Evolutionary conservation across 2,797 vertebrate genomes (phyloP).

Genomic region (Leptatherina wallacei): DNA sequence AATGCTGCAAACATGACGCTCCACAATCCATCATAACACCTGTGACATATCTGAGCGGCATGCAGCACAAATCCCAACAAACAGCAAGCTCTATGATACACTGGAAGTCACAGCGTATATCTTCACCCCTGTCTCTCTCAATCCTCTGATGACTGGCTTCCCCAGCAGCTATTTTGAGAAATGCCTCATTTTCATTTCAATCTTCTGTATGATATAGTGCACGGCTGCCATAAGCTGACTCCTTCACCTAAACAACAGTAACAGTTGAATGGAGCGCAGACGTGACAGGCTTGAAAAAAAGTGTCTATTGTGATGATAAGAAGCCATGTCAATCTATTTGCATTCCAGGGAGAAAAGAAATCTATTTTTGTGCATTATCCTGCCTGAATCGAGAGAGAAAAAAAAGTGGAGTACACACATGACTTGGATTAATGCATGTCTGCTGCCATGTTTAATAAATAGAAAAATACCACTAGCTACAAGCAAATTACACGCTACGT

Average conservation of each 20-base stretch:
- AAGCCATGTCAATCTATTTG: slow-evolving; percentile 68
- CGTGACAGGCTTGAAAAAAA: slow-evolving; percentile 31
- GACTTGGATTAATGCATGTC: slow-evolving; percentile 46
- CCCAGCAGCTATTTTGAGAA: slow-evolving; percentile 67
- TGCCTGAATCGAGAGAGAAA: slow-evolving; percentile 27
- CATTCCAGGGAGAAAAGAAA: slow-evolving; percentile 55
- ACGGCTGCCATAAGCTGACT: slow-evolving; percentile 47
- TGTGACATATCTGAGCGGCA: slow-evolving; percentile 60
- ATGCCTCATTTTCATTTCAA: slow-evolving; percentile 75
- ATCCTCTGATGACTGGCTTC: slow-evolving; percentile 23
- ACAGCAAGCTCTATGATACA: slow-evolving; percentile 60
- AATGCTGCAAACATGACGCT: slow-evolving; percentile 24
- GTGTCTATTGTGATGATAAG: slow-evolving; percentile 61
- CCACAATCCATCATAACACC: slow-evolving; percentile 52
- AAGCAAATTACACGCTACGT: slow-evolving; percentile 18
- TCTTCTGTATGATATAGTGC: slow-evolving; percentile 53
- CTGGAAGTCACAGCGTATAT: slow-evolving; percentile 61
- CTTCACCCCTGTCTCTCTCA: slow-evolving; percentile 68
- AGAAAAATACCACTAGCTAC: slow-evolving; percentile 31
- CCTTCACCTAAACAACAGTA: slow-evolving; percentile 60
- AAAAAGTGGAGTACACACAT: slow-evolving; percentile 19
- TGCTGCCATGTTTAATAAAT: slow-evolving; percentile 43
- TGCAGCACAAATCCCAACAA: slow-evolving; percentile 48
- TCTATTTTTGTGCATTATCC: slow-evolving; percentile 52
- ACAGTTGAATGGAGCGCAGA: slow-evolving; percentile 61